Percentiles rank a stretch among this genome's conserved stretches.
phyloP scores from a whole-genome alignment of 2,888 invertebrate species.

The Endomychus coccineus region DNA sequence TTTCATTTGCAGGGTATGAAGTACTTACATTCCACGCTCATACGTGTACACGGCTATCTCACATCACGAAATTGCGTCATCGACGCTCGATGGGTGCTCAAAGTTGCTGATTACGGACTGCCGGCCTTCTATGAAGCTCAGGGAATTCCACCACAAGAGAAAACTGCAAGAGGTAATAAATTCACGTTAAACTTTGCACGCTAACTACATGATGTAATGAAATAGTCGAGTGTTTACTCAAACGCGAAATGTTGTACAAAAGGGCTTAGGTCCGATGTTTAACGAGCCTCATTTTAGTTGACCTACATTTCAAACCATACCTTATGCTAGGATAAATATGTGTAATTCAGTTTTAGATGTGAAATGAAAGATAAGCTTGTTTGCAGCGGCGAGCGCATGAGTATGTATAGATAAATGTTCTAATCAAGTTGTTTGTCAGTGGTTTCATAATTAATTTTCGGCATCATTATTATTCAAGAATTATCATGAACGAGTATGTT shows the following conservation, averaged over 20 bases:
- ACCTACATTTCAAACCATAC: too few relatives aligned
- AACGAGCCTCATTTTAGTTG: too few relatives aligned
- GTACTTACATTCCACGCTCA: slow-evolving; percentile 76
- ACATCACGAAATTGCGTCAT: slow-evolving; percentile 90
- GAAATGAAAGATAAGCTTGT: too few relatives aligned
- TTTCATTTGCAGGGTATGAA: slow-evolving; percentile 74
- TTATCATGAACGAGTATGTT: too few relatives aligned
- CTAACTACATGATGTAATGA: slow-evolving; percentile 1
- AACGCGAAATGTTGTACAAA: not conserved
- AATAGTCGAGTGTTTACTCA: not conserved
- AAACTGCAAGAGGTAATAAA: slow-evolving; percentile 61
- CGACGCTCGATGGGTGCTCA: slow-evolving; percentile 92
- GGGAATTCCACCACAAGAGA: slow-evolving; percentile 54
- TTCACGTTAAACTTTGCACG: not conserved
- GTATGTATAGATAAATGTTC: too few relatives aligned
- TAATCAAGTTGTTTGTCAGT: too few relatives aligned
- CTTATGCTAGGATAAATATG: too few relatives aligned
- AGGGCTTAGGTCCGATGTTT: too few relatives aligned
- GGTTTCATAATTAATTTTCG: too few relatives aligned
- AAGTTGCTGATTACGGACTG: slow-evolving; percentile 86
- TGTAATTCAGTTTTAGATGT: too few relatives aligned
- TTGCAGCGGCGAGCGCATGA: too few relatives aligned
- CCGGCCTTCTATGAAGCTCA: slow-evolving; percentile 70
- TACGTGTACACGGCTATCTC: slow-evolving; percentile 79
- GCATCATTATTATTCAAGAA: too few relatives aligned